These are phyloP conservation scores for Toxotes lorentzi DNA, from an alignment of 2,797 vertebrate species.

Conservation along the genomic window DNA sequence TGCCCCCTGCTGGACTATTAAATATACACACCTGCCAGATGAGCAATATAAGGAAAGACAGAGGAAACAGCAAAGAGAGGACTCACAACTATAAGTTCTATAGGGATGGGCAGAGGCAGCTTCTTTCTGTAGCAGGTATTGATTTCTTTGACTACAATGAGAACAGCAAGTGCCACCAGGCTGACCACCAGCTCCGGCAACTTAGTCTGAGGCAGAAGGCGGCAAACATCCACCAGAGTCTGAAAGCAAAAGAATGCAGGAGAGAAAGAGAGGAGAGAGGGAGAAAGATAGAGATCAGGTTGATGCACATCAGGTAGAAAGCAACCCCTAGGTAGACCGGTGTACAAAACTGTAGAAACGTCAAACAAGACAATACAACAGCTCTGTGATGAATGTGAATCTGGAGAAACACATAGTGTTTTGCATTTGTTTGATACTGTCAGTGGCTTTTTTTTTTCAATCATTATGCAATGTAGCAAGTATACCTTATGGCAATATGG, in stretches of 20 bases:
- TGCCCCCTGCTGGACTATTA: slow-evolving; percentile 60
- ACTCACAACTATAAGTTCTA: slow-evolving; percentile 91
- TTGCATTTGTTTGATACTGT: too few relatives aligned
- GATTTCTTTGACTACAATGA: slow-evolving; percentile 89
- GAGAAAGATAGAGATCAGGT: neutral
- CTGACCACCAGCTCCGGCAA: slow-evolving; percentile 87
- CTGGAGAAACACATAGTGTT: too few relatives aligned
- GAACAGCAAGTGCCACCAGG: slow-evolving; percentile 84
- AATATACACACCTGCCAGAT: neutral
- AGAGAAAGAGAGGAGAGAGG: neutral
- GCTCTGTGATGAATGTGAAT: too few relatives aligned
- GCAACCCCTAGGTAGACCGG: neutral
- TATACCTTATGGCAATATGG: too few relatives aligned
- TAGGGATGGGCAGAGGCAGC: slow-evolving; percentile 90
- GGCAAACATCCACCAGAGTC: slow-evolving; percentile 88
- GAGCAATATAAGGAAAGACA: neutral
- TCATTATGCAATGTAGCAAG: too few relatives aligned
- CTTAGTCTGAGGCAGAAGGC: slow-evolving; percentile 83
- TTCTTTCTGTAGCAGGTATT: slow-evolving; percentile 84
- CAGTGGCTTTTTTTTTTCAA: too few relatives aligned
- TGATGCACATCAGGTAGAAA: neutral
- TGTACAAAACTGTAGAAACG: too few relatives aligned
- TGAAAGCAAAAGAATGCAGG: slow-evolving; percentile 65
- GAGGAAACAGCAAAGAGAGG: neutral
- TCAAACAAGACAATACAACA: too few relatives aligned